phyloP scores from a whole-genome alignment of 2,113 vertebrate species.

The Centropus bengalensis region DNA sequence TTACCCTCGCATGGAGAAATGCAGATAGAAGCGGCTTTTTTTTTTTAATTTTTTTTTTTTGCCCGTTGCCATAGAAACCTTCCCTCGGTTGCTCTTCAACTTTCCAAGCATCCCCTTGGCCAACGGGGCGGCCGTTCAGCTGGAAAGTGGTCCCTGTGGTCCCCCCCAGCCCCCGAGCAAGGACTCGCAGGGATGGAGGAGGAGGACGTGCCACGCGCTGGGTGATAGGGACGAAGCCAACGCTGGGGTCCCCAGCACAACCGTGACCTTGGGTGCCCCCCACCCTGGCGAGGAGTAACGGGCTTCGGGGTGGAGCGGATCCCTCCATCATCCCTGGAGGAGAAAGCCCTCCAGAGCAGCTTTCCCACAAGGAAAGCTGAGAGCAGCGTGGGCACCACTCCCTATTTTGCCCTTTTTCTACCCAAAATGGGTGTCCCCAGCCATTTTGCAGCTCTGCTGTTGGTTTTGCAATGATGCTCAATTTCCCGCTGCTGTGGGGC shows the following conservation, averaged over 20 bases:
- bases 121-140: neutral
- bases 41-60: neutral
- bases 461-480: too few relatives aligned
- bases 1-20: neutral
- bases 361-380: too few relatives aligned
- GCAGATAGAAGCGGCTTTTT: neutral
- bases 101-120: neutral
- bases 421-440: too few relatives aligned
- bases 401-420: too few relatives aligned
- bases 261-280: neutral
- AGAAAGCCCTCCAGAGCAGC: neutral
- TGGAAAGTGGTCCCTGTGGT: neutral
- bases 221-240: too few relatives aligned
- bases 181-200: neutral
- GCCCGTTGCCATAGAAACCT: constrained; percentile 45
- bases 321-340: neutral
- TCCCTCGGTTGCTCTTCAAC: constrained; percentile 8
- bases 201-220: accelerated
- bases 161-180: neutral
- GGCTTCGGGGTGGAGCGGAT: accelerated
- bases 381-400: too few relatives aligned
- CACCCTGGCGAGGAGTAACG: too few relatives aligned
- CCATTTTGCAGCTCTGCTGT: too few relatives aligned
- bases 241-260: neutral
- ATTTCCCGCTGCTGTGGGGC: too few relatives aligned